A percentile compares a stretch with the other conserved stretches of the same genome.
Evolutionary conservation across 1,140 invertebrate genomes (phyloP).

Genomic region (Ooceraea biroi): DNA sequence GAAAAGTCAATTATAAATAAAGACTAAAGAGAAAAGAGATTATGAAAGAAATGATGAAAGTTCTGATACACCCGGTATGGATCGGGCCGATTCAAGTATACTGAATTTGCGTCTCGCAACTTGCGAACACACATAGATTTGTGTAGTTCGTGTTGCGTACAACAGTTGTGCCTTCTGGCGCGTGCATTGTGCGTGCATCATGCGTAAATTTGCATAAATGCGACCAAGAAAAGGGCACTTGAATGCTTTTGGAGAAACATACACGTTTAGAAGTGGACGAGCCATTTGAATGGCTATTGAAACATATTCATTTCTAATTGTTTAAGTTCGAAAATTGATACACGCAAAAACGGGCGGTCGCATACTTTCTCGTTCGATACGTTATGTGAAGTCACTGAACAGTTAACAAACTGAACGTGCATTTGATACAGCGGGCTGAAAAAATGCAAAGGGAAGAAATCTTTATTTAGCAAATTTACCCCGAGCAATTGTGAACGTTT

Average conservation of each 20-base stretch:
- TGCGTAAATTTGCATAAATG: constrained; percentile 61
- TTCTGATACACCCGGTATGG: constrained; percentile 7
- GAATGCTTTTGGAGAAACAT: constrained; percentile 41
- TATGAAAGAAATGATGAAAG: background rate
- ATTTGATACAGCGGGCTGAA: background rate
- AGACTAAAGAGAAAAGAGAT: background rate
- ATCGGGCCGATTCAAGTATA: constrained; percentile 12
- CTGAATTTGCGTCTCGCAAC: constrained; percentile 51
- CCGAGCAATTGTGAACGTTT: background rate
- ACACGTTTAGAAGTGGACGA: constrained; percentile 22
- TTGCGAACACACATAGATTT: constrained; percentile 48
- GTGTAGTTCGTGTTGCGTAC: constrained; percentile 41
- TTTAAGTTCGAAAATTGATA: background rate
- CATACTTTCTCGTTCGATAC: too few relatives aligned
- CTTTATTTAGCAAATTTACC: background rate
- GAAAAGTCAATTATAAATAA: background rate
- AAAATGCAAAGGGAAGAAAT: background rate
- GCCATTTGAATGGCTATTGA: too few relatives aligned
- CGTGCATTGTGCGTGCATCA: constrained; percentile 45
- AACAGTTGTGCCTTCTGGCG: constrained; percentile 48
- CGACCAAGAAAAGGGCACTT: constrained; percentile 35
- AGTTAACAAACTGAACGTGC: background rate
- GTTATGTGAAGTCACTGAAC: background rate
- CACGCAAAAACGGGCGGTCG: too few relatives aligned
- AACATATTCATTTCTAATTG: constrained; percentile 39